A percentile compares a stretch with the other conserved stretches of the same genome.
phyloP scores from a whole-genome alignment of 2,797 vertebrate genomes.

The Brachymystax lenok region DNA sequence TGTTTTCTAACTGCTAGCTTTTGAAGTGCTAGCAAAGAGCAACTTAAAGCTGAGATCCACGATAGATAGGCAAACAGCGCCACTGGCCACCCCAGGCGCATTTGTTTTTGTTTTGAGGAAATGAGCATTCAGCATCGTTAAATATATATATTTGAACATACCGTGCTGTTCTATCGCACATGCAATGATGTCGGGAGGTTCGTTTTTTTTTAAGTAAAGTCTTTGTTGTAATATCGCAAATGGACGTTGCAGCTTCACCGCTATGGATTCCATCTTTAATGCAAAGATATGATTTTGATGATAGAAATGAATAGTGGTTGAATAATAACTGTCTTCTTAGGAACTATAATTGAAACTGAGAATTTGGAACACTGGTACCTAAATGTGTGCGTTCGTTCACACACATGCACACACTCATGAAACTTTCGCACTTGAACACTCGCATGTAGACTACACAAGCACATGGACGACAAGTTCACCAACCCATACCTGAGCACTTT shows the following conservation, averaged over 20 bases:
- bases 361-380: conserved; percentile 1
- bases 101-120: no score
- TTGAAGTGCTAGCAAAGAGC: not conserved
- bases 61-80: no score
- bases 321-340: not conserved
- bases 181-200: no score
- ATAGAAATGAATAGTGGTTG: not conserved
- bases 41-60: not conserved
- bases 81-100: no score
- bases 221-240: no score
- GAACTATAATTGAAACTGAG: conserved; percentile 2
- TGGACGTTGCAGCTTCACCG: no score
- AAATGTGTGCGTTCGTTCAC: not conserved
- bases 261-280: not conserved
- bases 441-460: conserved; percentile 24
- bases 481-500: conserved; percentile 31
- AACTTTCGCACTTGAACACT: not conserved
- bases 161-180: no score
- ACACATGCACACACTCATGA: conserved; percentile 3
- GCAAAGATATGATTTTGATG: not conserved
- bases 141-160: no score
- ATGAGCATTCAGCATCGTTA: no score
- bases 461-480: conserved; percentile 6
- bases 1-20: not conserved
- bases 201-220: no score